Conservation (phyloP, 2,888 invertebrate species). For the Hyposoter dolosus region DNA sequence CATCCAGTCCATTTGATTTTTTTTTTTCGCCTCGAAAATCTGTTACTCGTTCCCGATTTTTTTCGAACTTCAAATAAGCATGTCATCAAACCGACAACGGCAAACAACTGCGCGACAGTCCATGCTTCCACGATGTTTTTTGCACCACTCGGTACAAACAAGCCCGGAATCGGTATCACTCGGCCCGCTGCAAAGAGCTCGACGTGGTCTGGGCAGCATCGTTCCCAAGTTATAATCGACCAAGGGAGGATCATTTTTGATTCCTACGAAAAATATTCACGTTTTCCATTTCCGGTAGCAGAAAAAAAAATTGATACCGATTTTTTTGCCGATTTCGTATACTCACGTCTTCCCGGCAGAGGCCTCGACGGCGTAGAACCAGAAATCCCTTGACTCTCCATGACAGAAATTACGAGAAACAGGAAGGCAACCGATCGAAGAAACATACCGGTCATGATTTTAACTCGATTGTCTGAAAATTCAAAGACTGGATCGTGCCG, state of each 20-base stretch:
- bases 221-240: not conserved
- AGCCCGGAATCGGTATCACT: not conserved
- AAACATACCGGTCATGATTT: not conserved
- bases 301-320: not conserved
- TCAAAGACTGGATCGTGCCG: too few relatives aligned
- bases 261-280: not conserved
- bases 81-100: not conserved
- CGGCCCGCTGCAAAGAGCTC: not conserved
- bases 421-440: not conserved
- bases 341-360: not conserved
- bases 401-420: not conserved
- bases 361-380: not conserved
- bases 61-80: too few relatives aligned
- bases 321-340: not conserved
- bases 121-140: not conserved
- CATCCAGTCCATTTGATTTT: not conserved
- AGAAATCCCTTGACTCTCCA: not conserved
- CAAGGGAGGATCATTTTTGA: not conserved
- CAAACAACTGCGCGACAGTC: conserved; percentile 8
- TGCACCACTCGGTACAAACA: not conserved
- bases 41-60: not conserved
- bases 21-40: not conserved
- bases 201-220: not conserved
- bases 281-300: not conserved
- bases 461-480: not conserved